Base-by-base conservation (phyloP, 2,888 invertebrate species). In the Acleris sparsana region DNA sequence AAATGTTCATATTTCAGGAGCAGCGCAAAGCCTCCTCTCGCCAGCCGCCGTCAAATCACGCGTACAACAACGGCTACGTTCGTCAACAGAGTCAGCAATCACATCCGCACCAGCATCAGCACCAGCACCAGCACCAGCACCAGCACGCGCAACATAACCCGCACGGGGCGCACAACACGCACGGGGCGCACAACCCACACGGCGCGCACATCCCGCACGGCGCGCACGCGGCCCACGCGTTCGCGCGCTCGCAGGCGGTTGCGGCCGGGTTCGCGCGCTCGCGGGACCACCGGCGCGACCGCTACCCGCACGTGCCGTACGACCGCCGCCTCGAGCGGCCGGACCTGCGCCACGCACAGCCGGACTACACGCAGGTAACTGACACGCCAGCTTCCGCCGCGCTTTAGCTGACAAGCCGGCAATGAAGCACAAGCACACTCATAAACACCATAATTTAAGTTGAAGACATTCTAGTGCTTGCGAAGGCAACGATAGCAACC, bases 351-450 rank as follows among this genome's bases (percentile, higher is more conserved):
- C 76, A 80, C 72, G 69, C 79, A 65, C 87, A 84, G 72, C 87
- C 90, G 25, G 90, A 91, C 76, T 89, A 89, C 75, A 86, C 94
- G 81, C 92, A 91, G 88, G 92, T 91, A 74, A 72, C 67, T 61
- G 33, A 3, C 25, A 5, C 13, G 25, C 11, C 29, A 29, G 29
- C 29, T 6, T 29, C 29, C 29, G 7, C 29, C 29, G 3, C 29
- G 29, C 29, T 29, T 29, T 7, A 29, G 7, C 7, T 25, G 25
- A 5, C 25, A 25, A 29, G 29, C 29, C 29, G 29, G 29, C 29
- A 29, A 29, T 29, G 29, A 29, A 29, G 29, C 29, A 29, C 29
- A 7, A 29, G 29, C 29, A 29, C 7, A 29, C 29, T 29, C 9
- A 7, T 29, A 29, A 29, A 29, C 29, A 7, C 29, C 29, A 7